phyloP scores from a whole-genome alignment of 1,140 invertebrate genomes.

The Procambarus virginalis region DNA sequence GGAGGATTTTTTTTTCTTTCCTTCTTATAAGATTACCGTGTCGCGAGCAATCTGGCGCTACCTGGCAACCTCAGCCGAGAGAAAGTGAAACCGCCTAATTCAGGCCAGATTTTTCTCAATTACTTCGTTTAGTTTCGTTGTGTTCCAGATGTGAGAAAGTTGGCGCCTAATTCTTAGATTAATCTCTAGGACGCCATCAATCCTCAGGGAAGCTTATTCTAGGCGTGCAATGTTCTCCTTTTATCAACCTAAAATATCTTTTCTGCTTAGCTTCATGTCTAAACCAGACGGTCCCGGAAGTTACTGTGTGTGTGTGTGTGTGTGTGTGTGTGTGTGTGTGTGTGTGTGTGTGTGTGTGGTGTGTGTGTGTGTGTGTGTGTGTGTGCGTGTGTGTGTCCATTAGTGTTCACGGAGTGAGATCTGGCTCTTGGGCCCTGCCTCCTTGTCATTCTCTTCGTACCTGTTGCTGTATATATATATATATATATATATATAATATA shows the following conservation, averaged over 20 bases:
- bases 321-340: neutral
- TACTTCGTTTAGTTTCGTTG: conserved; percentile 35
- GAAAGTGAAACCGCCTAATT: conserved; percentile 58
- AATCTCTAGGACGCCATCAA: too few species aligned
- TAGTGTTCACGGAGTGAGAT: neutral
- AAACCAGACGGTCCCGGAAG: neutral
- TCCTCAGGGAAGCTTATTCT: too few species aligned
- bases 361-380: conserved; percentile 2
- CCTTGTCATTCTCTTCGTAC: too few species aligned
- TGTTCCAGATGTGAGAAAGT: conserved; percentile 19
- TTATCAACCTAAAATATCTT: neutral
- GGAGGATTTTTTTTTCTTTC: too few species aligned
- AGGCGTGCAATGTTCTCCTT: neutral
- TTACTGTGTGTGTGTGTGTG: conserved; percentile 24
- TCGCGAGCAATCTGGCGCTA: neutral
- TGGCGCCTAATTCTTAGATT: neutral
- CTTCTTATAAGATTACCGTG: neutral
- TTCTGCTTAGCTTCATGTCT: neutral
- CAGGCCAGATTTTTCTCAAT: conserved; percentile 35
- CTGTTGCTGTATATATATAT: too few species aligned
- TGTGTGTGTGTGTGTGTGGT: neutral
- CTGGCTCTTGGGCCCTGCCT: too few species aligned
- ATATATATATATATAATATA: too few species aligned
- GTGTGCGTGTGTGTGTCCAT: neutral
- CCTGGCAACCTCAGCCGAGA: conserved; percentile 25